These are phyloP conservation scores for Anticlea derivata DNA, from an alignment of 2,888 invertebrate genomes.

Conservation along the genomic window DNA sequence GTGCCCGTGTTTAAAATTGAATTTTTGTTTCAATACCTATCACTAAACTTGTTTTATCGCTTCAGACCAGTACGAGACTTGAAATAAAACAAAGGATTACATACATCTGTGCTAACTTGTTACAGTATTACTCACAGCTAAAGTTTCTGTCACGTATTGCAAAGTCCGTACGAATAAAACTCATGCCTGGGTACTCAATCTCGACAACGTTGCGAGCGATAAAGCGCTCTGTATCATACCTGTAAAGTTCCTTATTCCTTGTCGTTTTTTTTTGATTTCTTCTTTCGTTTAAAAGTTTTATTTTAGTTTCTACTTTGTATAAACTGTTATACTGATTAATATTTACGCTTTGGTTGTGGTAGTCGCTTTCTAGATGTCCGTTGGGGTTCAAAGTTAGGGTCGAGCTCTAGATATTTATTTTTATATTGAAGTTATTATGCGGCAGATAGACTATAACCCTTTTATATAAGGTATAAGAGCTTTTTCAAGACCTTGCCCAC, in stretches of 20 bases:
- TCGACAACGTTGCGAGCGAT: slow-evolving; percentile 36
- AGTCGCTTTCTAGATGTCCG: slow-evolving; percentile 25
- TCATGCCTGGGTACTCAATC: slow-evolving; percentile 47
- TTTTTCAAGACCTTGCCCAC: too few species aligned
- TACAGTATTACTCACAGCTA: slow-evolving; percentile 42
- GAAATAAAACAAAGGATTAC: slow-evolving; percentile 42
- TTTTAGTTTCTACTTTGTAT: slow-evolving; percentile 37
- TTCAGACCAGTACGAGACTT: slow-evolving; percentile 18
- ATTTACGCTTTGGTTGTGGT: slow-evolving; percentile 35
- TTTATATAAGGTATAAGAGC: too few species aligned
- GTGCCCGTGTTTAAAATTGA: slow-evolving; percentile 16
- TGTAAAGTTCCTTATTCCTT: slow-evolving; percentile 45
- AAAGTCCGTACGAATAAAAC: slow-evolving; percentile 54
- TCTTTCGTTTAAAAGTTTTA: slow-evolving; percentile 37
- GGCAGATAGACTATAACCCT: too few species aligned
- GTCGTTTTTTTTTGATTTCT: slow-evolving; percentile 31
- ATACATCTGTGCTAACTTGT: slow-evolving; percentile 47
- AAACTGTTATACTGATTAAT: slow-evolving; percentile 39
- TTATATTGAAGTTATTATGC: neutral
- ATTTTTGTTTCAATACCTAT: slow-evolving; percentile 18
- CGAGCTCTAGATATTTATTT: neutral
- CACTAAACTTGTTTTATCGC: slow-evolving; percentile 23
- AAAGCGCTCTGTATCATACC: slow-evolving; percentile 39
- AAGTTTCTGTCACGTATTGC: slow-evolving; percentile 60
- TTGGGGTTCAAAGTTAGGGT: slow-evolving; percentile 9